phyloP scores from a whole-genome alignment of 1,140 invertebrate species.

The Drosophila chauvacae region DNA sequence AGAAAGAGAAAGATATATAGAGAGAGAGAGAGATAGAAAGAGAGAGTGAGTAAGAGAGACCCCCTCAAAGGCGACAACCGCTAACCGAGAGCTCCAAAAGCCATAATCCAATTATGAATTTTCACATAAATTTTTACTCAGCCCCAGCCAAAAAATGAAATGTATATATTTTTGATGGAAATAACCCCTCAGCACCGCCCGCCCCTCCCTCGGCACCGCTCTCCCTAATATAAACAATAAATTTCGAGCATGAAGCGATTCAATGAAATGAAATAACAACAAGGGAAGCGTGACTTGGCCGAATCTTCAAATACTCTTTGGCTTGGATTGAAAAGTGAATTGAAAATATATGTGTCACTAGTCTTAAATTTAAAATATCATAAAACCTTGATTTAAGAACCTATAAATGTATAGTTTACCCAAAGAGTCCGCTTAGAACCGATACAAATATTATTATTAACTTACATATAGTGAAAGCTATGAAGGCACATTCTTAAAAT shows the following conservation, averaged over 20 bases:
- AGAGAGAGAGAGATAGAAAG: too few species aligned
- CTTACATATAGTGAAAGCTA: neutral
- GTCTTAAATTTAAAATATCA: neutral
- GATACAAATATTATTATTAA: neutral
- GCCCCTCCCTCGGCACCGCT: conserved; percentile 12
- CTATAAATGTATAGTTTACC: neutral
- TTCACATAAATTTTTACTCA: conserved; percentile 78
- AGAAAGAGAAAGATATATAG: neutral
- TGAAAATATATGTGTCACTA: too few species aligned
- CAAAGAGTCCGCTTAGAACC: neutral
- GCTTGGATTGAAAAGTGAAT: too few species aligned
- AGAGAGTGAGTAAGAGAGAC: conserved; percentile 30
- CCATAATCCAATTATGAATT: conserved; percentile 83
- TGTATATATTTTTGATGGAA: conserved; percentile 56
- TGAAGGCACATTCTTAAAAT: neutral
- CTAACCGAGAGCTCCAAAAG: conserved; percentile 66
- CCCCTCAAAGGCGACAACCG: conserved; percentile 66
- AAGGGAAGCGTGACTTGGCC: neutral
- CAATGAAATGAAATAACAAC: conserved; percentile 55
- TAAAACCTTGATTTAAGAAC: neutral
- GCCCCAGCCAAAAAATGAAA: conserved; percentile 27
- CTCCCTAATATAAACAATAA: conserved; percentile 77
- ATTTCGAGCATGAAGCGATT: conserved; percentile 73
- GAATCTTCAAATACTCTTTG: conserved; percentile 8
- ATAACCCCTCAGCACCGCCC: conserved; percentile 16